Base-by-base conservation (phyloP, 2,113 vertebrate species). In the Uria lomvia region DNA sequence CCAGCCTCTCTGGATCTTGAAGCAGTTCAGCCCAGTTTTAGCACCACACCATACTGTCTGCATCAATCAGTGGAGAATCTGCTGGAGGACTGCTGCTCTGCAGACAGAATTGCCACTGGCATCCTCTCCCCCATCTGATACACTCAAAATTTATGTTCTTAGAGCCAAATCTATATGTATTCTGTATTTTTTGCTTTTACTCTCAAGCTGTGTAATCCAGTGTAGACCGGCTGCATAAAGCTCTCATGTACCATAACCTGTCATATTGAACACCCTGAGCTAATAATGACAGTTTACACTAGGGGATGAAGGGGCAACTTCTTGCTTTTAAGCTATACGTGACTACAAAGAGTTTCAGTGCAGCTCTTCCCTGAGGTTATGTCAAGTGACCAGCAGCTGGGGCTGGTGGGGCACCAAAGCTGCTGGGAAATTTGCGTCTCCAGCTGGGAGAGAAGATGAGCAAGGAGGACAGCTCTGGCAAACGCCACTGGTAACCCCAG, bases 31-130 rank as follows among this genome's bases (percentile, higher is more conserved):
- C 12, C 22, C 11, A 20, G 42, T 3, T 56, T 3, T 56, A 34
- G 20, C 30, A 73, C 12, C 1, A 0, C 47, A 68, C 15, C 2
- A 2, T 2, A 22, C 6, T 12, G 7, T 43, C 43, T 36, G 55
- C 45, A 26, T 29, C 0, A 0, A 29, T 40, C 34, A 70, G 23
- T 2, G 2, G 3, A 0, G 9, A 49, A 5, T 4, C 8, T 63
- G 32, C 15, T 82, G 27, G 34, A 65, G 30, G 18, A 22, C 8
- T 8, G 32, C 79, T 83, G 38, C 27, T 86, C 53, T 47, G 2
- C 14, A 45, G 17, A 29, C 56, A 42, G 21, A 72, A 29, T 13
- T 62, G 45, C 14, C 50, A 42, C 19, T 55, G 42, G 6, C 42
- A 73, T n/a, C 58, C 78, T 70, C 70, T 55, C 16, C 32, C 15